phyloP scores from a whole-genome alignment of 2,888 invertebrate genomes.

The Catonia carolina region DNA sequence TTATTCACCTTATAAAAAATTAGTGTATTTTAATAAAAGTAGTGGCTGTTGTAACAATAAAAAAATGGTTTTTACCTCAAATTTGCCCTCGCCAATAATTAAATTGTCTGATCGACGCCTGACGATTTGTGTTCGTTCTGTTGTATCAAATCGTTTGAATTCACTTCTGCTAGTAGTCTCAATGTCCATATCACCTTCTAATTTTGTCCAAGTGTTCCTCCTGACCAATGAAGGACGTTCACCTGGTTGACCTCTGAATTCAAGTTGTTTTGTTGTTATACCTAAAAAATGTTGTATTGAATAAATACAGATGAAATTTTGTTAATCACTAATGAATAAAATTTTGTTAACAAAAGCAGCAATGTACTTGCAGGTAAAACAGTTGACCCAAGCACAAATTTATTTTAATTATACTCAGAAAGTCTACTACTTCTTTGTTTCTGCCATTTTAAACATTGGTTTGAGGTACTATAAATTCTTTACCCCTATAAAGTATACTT shows the following conservation, averaged over 20 bases:
- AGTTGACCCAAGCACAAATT: no score
- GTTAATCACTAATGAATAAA: background rate
- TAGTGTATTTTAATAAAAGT: no score
- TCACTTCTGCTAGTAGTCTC: constrained; percentile 62
- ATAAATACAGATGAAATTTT: background rate
- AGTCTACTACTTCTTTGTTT: no score
- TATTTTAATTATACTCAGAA: no score
- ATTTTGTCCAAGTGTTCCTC: constrained; percentile 69
- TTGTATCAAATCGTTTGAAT: constrained; percentile 49
- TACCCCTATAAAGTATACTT: no score
- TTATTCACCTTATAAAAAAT: no score
- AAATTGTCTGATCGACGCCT: constrained; percentile 58
- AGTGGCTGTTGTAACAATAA: no score
- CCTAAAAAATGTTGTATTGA: constrained; percentile 44
- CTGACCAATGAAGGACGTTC: constrained; percentile 59
- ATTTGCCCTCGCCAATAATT: constrained; percentile 54
- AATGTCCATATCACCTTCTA: constrained; percentile 64
- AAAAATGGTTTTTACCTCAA: constrained; percentile 40
- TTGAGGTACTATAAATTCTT: no score
- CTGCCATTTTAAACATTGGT: no score
- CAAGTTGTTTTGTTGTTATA: constrained; percentile 60
- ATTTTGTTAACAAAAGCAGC: no score
- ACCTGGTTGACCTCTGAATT: constrained; percentile 60
- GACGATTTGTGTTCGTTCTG: constrained; percentile 54
- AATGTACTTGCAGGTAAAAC: no score